phyloP scores from a whole-genome alignment of 2,113 vertebrate genomes.

The Tor tambroides region DNA sequence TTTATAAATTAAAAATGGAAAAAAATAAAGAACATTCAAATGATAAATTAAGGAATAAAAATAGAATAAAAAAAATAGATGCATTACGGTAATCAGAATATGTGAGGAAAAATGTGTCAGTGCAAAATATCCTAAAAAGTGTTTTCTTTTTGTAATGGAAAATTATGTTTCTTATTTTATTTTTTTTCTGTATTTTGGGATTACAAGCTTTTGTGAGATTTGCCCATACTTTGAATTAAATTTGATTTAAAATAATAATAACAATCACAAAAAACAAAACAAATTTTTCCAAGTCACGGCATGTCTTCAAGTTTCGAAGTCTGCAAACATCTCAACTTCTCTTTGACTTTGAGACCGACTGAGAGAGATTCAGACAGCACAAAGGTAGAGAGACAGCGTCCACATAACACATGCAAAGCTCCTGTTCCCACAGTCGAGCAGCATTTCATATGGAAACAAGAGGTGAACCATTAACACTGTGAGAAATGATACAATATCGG shows the following conservation, averaged over 20 bases:
- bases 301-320: neutral
- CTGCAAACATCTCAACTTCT: constrained; percentile 1
- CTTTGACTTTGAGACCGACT: neutral
- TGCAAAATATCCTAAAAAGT: neutral
- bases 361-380: neutral
- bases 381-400: neutral
- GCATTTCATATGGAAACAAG: neutral
- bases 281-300: neutral
- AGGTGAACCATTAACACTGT: neutral
- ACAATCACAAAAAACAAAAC: neutral
- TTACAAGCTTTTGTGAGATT: neutral
- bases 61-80: neutral
- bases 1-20: neutral
- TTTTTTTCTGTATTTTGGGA: neutral
- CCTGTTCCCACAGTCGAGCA: neutral
- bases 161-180: neutral
- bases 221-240: neutral
- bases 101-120: neutral
- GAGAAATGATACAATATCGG: neutral
- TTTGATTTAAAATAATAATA: neutral
- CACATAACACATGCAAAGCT: constrained; percentile 13
- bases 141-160: neutral
- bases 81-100: neutral
- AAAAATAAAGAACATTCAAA: neutral
- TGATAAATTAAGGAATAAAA: neutral